Evolutionary conservation across 2,888 invertebrate genomes (phyloP), one percentile per base, ranked within the genome.

Genomic region (Cheilosia grossa): DNA sequence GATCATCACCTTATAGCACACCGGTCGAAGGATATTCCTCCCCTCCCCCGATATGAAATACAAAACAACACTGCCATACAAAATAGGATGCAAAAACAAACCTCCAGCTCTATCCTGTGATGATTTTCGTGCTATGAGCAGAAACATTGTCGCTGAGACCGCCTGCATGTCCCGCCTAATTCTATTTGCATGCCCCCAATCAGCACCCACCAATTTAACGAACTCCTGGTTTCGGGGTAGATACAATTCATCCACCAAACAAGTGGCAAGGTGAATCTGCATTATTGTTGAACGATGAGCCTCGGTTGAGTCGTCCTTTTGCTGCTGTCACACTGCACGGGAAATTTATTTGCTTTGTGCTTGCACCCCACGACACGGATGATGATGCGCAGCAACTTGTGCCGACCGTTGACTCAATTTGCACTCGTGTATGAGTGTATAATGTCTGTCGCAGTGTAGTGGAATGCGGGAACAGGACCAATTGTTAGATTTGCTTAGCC

Each of bases 401-500:
- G 42, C 5, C 15, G 51, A 47, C 54, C 37, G 51, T 61, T 59
- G 54, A 74, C 74, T 81, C 75, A 63, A 63, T 75, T 69, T 74
- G 67, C 47, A 30, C 40, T 44, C 4, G 64, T 33, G 47, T 33
- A 30, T 30, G 9, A 30, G 30, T 30, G 30, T 30, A 2, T 30
- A 2, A 2, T 30, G 10, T 49, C 3, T 42, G 13, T 54, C 3
- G 51, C 54, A 63, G 40, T 19, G n/a, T 63, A 70, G 59, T 59
- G 40, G 42, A 63, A 64, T 64, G 81, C 69, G 33, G 67, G 47
- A 37, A 37, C 37, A 47, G 17, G 54, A 75, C 56, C 75, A 77
- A 82, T 77, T 77, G 82, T 72, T 72, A 59, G 64, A 77, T 82
- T 77, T 82, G 77, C 70, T 70, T 70, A 66, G 51, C 53, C 53